Base-by-base conservation (phyloP, 92 coral and sea anemone genomes). In the Palythoa grandis region DNA sequence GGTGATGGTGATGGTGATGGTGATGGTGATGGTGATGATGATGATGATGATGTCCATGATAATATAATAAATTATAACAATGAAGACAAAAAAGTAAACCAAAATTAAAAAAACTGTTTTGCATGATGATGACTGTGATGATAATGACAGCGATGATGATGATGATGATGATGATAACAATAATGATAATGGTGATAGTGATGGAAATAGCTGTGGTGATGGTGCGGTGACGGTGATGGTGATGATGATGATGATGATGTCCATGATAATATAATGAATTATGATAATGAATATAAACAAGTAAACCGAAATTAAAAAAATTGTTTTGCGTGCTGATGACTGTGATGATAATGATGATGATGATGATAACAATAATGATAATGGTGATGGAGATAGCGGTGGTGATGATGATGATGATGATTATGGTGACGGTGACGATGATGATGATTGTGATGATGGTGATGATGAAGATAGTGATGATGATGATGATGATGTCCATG, bases 331-430 rank as follows among this genome's bases (percentile, higher is more conserved):
- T 6, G 11, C 54, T 52, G 11, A 52, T 52, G 54, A 52, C 11
- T 52, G 54, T 61, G 68, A 61, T 61, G 68, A 14, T 61, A n/a
- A n/a, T 61, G 68, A 61, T 9, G 68, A 61, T 61, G 68, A n/a
- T 61, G 68, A 61, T 61, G 68, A 4, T 61, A 61, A n/a, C 13
- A 4, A 14, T 10, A n/a, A 3, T 61, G 68, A 14, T 66, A 25
- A n/a, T 66, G 29, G 7, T 66, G 71, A 20, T 66, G 71, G n/a
- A 14, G 71, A 20, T 66, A n/a, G 35, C 6, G 71, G 71, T 66
- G 71, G 38, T 66, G 29, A 25, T 66, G 71, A 11, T 66, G n/a
- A 3, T 66, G 71, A 20, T 66, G 71, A 11, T 66, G 25, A 9
- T 66, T 23, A 20, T 66, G 35, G 5, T 66, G 29, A 11, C n/a